Evolutionary conservation across 1,140 invertebrate species (phyloP).

Genomic region (Idris sp.): DNA sequence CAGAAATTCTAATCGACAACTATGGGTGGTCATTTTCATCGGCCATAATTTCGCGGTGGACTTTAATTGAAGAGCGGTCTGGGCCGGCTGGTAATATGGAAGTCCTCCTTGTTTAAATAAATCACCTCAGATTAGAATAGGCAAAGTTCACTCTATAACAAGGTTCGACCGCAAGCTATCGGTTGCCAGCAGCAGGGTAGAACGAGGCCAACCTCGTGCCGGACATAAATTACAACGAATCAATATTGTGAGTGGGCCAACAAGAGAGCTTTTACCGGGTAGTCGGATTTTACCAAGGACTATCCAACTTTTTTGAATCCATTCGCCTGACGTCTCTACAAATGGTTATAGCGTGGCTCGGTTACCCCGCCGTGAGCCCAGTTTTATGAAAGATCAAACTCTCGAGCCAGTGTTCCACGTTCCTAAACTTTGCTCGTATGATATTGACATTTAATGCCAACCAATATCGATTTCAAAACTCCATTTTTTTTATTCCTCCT

Average conservation of each 20-base stretch:
- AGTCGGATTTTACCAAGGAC: slow-evolving; percentile 47
- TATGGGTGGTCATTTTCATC: slow-evolving; percentile 48
- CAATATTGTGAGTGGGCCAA: slow-evolving; percentile 58
- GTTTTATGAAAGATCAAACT: slow-evolving; percentile 54
- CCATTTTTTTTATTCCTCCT: neutral
- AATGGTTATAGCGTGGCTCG: slow-evolving; percentile 32
- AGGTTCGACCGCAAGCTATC: slow-evolving; percentile 57
- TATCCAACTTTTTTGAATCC: slow-evolving; percentile 54
- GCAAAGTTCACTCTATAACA: slow-evolving; percentile 59
- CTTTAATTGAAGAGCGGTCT: slow-evolving; percentile 63
- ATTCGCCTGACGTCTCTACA: slow-evolving; percentile 40
- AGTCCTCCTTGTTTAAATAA: slow-evolving; percentile 67
- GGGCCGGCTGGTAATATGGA: slow-evolving; percentile 56
- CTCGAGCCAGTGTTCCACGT: slow-evolving; percentile 21
- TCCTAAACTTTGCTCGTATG: slow-evolving; percentile 6
- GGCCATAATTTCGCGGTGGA: slow-evolving; percentile 52
- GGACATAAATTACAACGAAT: slow-evolving; percentile 61
- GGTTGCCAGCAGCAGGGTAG: slow-evolving; percentile 32
- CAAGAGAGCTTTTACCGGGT: slow-evolving; percentile 55
- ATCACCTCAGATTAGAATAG: slow-evolving; percentile 69
- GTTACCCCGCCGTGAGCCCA: slow-evolving; percentile 19
- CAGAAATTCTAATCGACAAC: slow-evolving; percentile 46
- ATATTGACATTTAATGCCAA: slow-evolving; percentile 40
- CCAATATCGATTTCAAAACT: slow-evolving; percentile 22
- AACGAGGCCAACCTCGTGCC: slow-evolving; percentile 55